Base-by-base conservation (phyloP, 2,797 vertebrate genomes). In the Spinibarbus caldwelli region DNA sequence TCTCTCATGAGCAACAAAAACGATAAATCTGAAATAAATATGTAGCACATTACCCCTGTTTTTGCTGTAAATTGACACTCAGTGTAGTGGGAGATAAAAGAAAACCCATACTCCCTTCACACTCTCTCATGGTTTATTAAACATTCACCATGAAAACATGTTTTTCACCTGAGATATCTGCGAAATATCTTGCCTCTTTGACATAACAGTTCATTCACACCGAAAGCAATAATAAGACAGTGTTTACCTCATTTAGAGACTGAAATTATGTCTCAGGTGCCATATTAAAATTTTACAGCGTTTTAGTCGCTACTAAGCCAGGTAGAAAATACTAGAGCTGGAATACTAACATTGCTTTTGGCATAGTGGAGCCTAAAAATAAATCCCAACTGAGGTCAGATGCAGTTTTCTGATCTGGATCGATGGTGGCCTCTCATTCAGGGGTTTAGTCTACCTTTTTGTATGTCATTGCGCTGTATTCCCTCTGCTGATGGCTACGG, bases 351-450 rank as follows among this genome's bases (percentile, higher is more conserved):
- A 9, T 43, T 26, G 49, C 78, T 78, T 88, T 90, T 87, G 91
- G 89, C 88, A 88, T 80, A 81, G 29, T 70, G 21, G 29, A 84
- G 75, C 90, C 90, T 76, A 72, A 87, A 92, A 93, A 93, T 90
- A 92, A 91, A 93, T 88, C 62, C 52, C 86, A 83, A 87, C 82
- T 85, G 76, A 86, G 92, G 91, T 93, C 93, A 90, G 88, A 90
- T 87, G 82, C 83, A 82, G 83, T 88, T 87, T 88, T 87, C 75
- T 89, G 68, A 62, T 88, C 64, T 47, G 41, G 80, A 88, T 90
- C 85, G 47, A 89, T 89, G 34, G 79, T 54, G 84, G 81, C 64
- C 45, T 41, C 77, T 89, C 84, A 80, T 86, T 83, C 64, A 54
- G 67, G 38, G 67, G 54, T 81, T 82, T 88, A 80, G 85, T 90